Conservation (phyloP, 2,797 vertebrate species). For the Enteromius treurensis region DNA sequence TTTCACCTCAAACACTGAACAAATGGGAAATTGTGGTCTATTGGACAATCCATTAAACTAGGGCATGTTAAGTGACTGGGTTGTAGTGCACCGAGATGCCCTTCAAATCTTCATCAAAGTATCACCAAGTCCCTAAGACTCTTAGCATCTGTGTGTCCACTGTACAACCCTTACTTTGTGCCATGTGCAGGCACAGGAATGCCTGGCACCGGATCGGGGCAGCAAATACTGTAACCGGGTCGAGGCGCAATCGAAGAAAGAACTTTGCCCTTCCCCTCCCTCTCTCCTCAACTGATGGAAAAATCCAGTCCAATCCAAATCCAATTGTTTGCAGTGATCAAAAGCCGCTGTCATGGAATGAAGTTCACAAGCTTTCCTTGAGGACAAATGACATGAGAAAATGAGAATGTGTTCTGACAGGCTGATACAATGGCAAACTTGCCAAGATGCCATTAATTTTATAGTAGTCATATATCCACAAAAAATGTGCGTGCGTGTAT, state of each 20-base stretch:
- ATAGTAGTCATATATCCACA: constrained; percentile 21
- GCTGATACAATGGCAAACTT: constrained; percentile 31
- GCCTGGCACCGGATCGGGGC: constrained; percentile 11
- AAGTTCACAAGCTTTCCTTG: constrained; percentile 38
- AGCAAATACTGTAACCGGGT: constrained; percentile 27
- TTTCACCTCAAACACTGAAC: not conserved
- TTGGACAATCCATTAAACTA: not conserved
- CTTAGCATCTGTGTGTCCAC: constrained; percentile 32
- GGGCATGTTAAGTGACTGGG: constrained; percentile 7
- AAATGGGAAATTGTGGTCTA: not conserved
- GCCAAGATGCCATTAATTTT: constrained; percentile 24
- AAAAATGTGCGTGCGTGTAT: not conserved
- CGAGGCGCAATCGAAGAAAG: constrained; percentile 20
- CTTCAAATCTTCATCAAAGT: constrained; percentile 40
- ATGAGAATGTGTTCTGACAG: constrained; percentile 46
- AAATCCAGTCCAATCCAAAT: constrained; percentile 40
- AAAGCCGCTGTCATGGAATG: constrained; percentile 37
- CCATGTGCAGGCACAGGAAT: constrained; percentile 45
- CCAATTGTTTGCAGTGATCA: constrained; percentile 39
- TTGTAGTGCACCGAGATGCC: constrained; percentile 20
- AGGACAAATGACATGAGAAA: constrained; percentile 44
- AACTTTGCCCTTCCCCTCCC: constrained; percentile 37
- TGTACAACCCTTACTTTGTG: constrained; percentile 31
- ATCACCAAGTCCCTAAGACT: constrained; percentile 35
- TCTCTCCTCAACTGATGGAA: constrained; percentile 27